Evolutionary conservation across 2,888 invertebrate genomes (phyloP).

Genomic region (Nowickia ferox): DNA sequence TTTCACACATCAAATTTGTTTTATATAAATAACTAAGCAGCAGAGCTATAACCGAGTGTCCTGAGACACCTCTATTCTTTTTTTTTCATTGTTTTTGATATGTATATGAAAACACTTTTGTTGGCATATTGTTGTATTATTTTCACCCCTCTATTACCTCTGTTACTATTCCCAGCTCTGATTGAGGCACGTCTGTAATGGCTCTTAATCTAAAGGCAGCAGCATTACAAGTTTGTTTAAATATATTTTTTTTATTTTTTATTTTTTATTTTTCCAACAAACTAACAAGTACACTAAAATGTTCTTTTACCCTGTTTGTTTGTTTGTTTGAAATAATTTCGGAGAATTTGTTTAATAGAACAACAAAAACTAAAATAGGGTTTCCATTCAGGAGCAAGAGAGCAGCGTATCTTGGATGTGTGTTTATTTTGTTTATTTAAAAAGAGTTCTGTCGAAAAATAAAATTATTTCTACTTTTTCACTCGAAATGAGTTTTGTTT

Average conservation of each 20-base stretch:
- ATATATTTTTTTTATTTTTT: too few species aligned
- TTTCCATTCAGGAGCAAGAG: not conserved
- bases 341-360: slow-evolving; percentile 30
- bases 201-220: not conserved
- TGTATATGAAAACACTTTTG: too few species aligned
- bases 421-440: slow-evolving; percentile 13
- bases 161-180: not conserved
- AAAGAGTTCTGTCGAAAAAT: slow-evolving; percentile 19
- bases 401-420: not conserved
- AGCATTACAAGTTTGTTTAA: not conserved
- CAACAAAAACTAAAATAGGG: slow-evolving; percentile 20
- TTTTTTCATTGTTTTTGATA: too few species aligned
- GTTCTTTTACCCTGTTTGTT: not conserved
- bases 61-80: too few species aligned
- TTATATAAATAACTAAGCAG: too few species aligned
- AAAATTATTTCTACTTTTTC: slow-evolving; percentile 24
- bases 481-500: slow-evolving; percentile 40
- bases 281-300: slow-evolving; percentile 4
- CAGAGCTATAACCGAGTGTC: too few species aligned
- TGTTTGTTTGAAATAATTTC: slow-evolving; percentile 22
- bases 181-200: not conserved
- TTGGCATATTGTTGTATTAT: too few species aligned
- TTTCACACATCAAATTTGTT: too few species aligned
- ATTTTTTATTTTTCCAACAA: not conserved
- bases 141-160: too few species aligned